Evolutionary conservation across 2,113 vertebrate species (phyloP), one percentile per base, ranked within the genome.

Genomic region (Epinephelus cyanopodus): DNA sequence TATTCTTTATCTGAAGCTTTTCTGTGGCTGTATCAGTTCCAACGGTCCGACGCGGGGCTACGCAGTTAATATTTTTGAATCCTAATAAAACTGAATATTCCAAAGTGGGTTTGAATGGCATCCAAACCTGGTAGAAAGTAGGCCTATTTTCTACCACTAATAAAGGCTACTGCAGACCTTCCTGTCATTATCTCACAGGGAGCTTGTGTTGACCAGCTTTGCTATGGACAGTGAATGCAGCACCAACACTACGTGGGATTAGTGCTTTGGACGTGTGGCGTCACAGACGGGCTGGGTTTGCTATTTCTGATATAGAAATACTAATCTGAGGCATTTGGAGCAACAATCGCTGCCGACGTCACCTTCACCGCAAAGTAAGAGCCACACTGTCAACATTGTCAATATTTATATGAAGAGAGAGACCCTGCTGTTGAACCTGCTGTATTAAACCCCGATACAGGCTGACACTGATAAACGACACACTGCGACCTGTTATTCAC

Each of bases 231-330:
- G 6, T 70, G 74, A 72, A 77, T 3, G 61, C 79, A 63, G 3
- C 73, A 14, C n/a, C 33, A 19, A 15, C 17, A 25, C 4, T n/a
- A 72, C 63, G 69, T 74, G 42, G 80, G 83, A 80, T 81, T 69
- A 71, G 42, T 0, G 53, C 37, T 6, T 3, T 18, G 71, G 25
- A 11, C 61, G 79, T 45, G 82, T 85, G 82, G 87, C 88, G 82
- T 90, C 76, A 12, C 18, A 14, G 15, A n/a, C 64, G 56, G 84
- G 81, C 54, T 74, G 67, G 82, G 75, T 75, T 33, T 23, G n/a
- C 53, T 76, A 29, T 33, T 64, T 74, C 13, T 75, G 54, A 65
- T 7, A 18, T 13, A 79, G 52, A 27, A 45, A 62, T 57, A 65
- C 54, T 21, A 6, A 57, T 12, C 33, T 18, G 53, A 29, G 18